Conservation (phyloP, 1,140 invertebrate genomes). For the Plodia interpunctella region DNA sequence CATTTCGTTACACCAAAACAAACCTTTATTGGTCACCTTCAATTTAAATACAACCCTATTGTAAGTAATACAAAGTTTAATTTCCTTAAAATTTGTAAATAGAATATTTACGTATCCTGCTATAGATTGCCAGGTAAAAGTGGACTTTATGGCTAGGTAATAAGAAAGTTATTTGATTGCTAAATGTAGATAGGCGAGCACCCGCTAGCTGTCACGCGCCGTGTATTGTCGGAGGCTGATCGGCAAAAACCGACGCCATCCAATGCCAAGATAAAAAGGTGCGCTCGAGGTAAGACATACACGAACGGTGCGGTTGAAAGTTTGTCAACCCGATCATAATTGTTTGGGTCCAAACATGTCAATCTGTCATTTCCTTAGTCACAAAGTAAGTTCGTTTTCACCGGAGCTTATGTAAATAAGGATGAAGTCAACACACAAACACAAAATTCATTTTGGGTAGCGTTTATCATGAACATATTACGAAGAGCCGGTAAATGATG, state of each 20-base stretch:
- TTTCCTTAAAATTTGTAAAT: background rate
- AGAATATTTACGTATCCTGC: background rate
- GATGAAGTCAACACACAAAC: too few relatives aligned
- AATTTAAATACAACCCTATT: background rate
- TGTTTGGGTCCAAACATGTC: background rate
- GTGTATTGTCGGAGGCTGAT: constrained; percentile 35
- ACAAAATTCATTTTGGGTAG: too few relatives aligned
- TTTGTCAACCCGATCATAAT: constrained; percentile 15
- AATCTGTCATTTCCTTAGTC: too few relatives aligned
- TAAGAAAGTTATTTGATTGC: constrained; percentile 24
- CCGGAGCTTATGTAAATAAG: too few relatives aligned
- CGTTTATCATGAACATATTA: too few relatives aligned
- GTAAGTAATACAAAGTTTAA: background rate
- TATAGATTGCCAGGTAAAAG: background rate
- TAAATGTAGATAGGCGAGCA: constrained; percentile 41
- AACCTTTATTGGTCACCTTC: constrained; percentile 27
- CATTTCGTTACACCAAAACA: constrained; percentile 54
- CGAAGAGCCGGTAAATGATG: too few relatives aligned
- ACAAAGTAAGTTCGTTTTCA: too few relatives aligned
- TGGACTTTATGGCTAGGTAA: background rate
- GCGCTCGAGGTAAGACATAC: constrained; percentile 14
- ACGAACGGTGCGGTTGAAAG: constrained; percentile 15
- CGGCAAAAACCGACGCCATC: constrained; percentile 39
- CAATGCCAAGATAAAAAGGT: constrained; percentile 35
- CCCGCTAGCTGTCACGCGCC: constrained; percentile 65